These are phyloP conservation scores for Diadophis punctatus DNA, from an alignment of 2,113 vertebrate genomes.

Conservation along the genomic window DNA sequence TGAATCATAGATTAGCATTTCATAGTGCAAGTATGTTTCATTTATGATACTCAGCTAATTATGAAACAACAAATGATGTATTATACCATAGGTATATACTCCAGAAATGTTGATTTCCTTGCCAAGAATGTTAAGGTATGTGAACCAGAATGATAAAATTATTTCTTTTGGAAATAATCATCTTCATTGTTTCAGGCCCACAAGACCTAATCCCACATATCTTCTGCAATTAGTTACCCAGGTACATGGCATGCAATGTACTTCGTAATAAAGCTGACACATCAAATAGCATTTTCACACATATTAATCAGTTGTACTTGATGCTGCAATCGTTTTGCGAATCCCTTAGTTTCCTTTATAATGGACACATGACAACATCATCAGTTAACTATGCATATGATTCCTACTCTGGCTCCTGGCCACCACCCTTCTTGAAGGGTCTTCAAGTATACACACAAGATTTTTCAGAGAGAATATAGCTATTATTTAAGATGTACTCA, in stretches of 20 bases:
- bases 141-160: background rate
- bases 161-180: background rate
- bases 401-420: conserved; percentile 12
- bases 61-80: background rate
- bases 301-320: conserved; percentile 49
- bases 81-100: background rate
- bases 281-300: conserved; percentile 4
- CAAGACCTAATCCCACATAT: background rate
- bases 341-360: conserved; percentile 37
- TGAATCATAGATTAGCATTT: background rate
- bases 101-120: background rate
- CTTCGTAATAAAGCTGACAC: conserved; percentile 9
- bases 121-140: background rate
- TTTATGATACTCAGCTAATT: background rate
- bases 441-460: conserved; percentile 32
- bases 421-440: conserved; percentile 30
- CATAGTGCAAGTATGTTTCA: background rate
- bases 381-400: conserved; percentile 36
- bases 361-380: conserved; percentile 45
- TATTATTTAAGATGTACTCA: conserved; percentile 48
- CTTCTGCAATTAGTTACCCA: background rate
- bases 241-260: background rate
- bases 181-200: background rate
- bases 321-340: conserved; percentile 37
- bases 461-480: conserved; percentile 38